Evolutionary conservation across 2,888 invertebrate species (phyloP), one percentile per base, ranked within the genome.

Genomic region (Anodontia alba): DNA sequence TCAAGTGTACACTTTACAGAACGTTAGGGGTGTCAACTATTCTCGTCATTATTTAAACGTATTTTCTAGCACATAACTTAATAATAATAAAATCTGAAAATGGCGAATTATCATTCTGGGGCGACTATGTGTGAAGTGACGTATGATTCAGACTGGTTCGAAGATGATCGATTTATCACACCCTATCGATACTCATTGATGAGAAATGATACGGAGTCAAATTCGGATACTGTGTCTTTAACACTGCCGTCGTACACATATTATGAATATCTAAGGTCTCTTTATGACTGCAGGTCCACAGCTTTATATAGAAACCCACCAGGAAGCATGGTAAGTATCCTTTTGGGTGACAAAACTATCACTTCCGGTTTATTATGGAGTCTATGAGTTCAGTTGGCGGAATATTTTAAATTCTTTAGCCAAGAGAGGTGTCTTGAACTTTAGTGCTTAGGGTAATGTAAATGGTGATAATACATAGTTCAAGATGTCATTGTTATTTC

Each of bases 41-140:
- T n/a, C n/a, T n/a, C n/a, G n/a, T n/a, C n/a, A n/a, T n/a, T n/a
- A n/a, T n/a, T n/a, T n/a, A n/a, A n/a, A n/a, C n/a, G n/a, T n/a
- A n/a, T n/a, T n/a, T n/a, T n/a, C n/a, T n/a, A n/a, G n/a, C n/a
- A n/a, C n/a, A n/a, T n/a, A n/a, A n/a, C n/a, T n/a, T n/a, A n/a
- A n/a, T n/a, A n/a, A n/a, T n/a, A n/a, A n/a, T n/a, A n/a, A 38
- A 38, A 5, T 38, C 38, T 38, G 20, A 79, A 26, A 67, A 83
- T 83, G 83, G 75, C 83, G n/a, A 68, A 78, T 73, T 77, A 62
- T 71, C 73, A 51, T 15, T 43, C 73, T 36, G 72, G 80, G 26
- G 78, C 88, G 33, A 89, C 90, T 31, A 81, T 89, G 66, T 91
- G 90, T 84, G 91, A 91, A 85, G 86, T 91, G 73, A 86, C 88